Percentiles rank a stretch among this genome's conserved stretches.
phyloP scores from a whole-genome alignment of 2,888 invertebrate species.

The Synanthedon vespiformis region DNA sequence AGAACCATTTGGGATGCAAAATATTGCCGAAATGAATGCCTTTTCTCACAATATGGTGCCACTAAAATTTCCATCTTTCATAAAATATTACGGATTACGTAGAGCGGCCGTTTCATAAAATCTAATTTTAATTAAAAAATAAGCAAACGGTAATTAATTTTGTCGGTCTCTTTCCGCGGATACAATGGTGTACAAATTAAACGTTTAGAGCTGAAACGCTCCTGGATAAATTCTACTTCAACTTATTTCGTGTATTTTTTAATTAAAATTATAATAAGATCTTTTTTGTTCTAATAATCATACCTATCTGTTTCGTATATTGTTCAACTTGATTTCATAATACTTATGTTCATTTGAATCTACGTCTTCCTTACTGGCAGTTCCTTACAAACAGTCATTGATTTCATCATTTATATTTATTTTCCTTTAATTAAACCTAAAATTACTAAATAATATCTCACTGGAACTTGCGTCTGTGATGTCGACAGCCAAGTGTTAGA shows the following conservation, averaged over 20 bases:
- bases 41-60: conserved; percentile 65
- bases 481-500: too few relatives aligned
- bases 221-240: conserved; percentile 5
- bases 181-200: conserved; percentile 54
- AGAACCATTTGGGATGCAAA: conserved; percentile 57
- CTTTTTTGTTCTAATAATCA: background rate
- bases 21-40: conserved; percentile 56
- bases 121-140: conserved; percentile 66
- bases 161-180: conserved; percentile 30
- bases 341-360: too few relatives aligned
- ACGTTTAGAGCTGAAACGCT: conserved; percentile 19
- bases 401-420: too few relatives aligned
- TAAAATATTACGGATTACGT: conserved; percentile 62
- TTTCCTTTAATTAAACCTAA: too few relatives aligned
- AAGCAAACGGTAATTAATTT: conserved; percentile 61
- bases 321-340: background rate
- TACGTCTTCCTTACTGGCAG: too few relatives aligned
- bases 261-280: conserved; percentile 26
- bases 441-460: too few relatives aligned
- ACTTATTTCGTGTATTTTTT: conserved; percentile 29
- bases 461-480: too few relatives aligned
- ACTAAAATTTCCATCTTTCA: conserved; percentile 65
- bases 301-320: too few relatives aligned
- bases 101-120: conserved; percentile 48
- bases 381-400: too few relatives aligned